Evolutionary conservation across 2,888 invertebrate genomes (phyloP), one percentile per base, ranked within the genome.

Genomic region (Vanessa cardui): DNA sequence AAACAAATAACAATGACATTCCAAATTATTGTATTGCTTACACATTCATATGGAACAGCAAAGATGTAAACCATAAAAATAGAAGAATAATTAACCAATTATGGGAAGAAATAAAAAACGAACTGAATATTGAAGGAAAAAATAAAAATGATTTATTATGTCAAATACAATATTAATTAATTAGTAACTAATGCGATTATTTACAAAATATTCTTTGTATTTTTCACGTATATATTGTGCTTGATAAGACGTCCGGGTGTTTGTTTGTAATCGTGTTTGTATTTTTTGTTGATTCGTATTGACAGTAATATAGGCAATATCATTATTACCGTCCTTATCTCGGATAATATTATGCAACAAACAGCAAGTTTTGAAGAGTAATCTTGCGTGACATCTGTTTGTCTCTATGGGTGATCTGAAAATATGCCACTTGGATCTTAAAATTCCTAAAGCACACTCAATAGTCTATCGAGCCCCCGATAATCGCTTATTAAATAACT

Each of bases 41-140:
- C n/a, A n/a, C n/a, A n/a, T n/a, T n/a, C n/a, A n/a, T 46, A 46
- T 46, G 46, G 46, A 46, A 46, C 46, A 46, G 46, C 46, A 72
- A 72, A 67, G 67, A 73, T 64, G 65, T 71, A 58, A 64, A 71
- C 70, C 71, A 72, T 70, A 74, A 72, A 73, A 69, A 75, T 67
- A 73, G 67, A 47, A 47, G 47, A 47, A 47, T 74, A 66, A 73
- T 71, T 26, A 74, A 66, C 50, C 67, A 72, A 47, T 71, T 70
- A 71, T 74, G 62, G 62, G 62, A 62, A 54, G 62, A 56, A 62
- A 56, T 62, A 54, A 62, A 62, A 62, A 68, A 72, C 70, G 68
- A 73, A 70, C 68, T 72, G 68, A 74, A 72, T 68, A 62, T 69
- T 69, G 69, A 66, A 69, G 69, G 70, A 72, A 69, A 68, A 62